Evolutionary conservation across 2,113 vertebrate genomes (phyloP).

Genomic region (Brachirus orientalis): DNA sequence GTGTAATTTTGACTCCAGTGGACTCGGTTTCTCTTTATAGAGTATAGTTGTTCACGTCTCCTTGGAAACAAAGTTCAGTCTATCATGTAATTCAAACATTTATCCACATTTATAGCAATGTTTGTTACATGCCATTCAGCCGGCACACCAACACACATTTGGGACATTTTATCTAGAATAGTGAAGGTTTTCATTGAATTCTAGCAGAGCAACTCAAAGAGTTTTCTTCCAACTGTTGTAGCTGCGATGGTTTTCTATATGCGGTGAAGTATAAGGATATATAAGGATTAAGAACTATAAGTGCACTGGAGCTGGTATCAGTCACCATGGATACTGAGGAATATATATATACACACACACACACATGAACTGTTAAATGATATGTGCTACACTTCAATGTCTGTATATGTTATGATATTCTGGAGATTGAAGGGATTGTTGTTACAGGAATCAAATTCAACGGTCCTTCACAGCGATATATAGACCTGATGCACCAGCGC

Average conservation of each 20-base stretch:
- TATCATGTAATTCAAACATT: slow-evolving; percentile 2
- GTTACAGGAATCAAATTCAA: slow-evolving; percentile 1
- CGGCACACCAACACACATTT: not conserved
- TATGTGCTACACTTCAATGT: not conserved
- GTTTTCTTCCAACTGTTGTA: too few relatives aligned
- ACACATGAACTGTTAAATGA: too few relatives aligned
- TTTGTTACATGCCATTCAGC: too few relatives aligned
- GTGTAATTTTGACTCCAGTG: not conserved
- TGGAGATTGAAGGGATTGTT: slow-evolving; percentile 1
- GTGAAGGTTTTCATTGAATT: too few relatives aligned
- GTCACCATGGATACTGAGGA: too few relatives aligned
- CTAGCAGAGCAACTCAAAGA: too few relatives aligned
- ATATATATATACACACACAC: too few relatives aligned
- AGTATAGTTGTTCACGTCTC: slow-evolving; percentile 30
- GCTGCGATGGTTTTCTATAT: too few relatives aligned
- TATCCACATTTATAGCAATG: not conserved
- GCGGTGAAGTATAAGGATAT: too few relatives aligned
- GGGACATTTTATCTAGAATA: not conserved
- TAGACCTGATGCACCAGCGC: not conserved
- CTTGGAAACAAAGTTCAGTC: slow-evolving; percentile 33
- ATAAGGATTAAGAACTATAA: too few relatives aligned
- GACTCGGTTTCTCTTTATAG: not conserved
- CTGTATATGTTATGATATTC: not conserved
- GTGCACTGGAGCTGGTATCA: too few relatives aligned
- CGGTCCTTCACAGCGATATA: slow-evolving; percentile 1